A percentile compares a stretch with the other conserved stretches of the same genome.
phyloP scores from a whole-genome alignment of 1,140 invertebrate genomes.

The Hyles vespertilio region DNA sequence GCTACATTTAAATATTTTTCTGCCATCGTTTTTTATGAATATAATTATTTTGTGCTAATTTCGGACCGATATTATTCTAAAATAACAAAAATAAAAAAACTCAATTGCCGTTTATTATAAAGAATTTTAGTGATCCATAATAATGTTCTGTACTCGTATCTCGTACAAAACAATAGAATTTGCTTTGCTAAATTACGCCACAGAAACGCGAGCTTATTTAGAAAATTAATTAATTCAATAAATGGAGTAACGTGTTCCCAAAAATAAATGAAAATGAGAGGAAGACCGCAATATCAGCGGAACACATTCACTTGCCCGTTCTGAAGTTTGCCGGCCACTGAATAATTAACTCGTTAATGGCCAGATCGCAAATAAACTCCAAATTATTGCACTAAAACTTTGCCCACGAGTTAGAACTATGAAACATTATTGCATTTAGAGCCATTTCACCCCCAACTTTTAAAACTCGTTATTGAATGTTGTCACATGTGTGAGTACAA shows the following conservation, averaged over 20 bases:
- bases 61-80: too few species aligned
- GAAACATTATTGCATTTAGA: constrained; percentile 22
- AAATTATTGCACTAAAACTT: constrained; percentile 58
- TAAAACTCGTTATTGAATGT: not conserved
- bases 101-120: too few species aligned
- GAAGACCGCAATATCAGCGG: constrained; percentile 36
- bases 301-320: constrained; percentile 27
- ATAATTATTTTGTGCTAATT: too few species aligned
- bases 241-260: constrained; percentile 11
- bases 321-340: constrained; percentile 40
- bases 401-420: constrained; percentile 23
- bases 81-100: too few species aligned
- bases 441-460: not conserved
- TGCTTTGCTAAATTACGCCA: not conserved
- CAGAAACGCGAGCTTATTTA: not conserved
- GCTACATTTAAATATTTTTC: too few species aligned
- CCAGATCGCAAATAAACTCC: constrained; percentile 66
- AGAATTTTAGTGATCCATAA: too few species aligned
- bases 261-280: constrained; percentile 20
- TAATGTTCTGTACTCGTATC: too few species aligned
- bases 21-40: too few species aligned
- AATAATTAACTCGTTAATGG: constrained; percentile 71
- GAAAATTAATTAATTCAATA: not conserved
- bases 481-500: not conserved
- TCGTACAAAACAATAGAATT: too few species aligned